These are phyloP conservation scores for Orycteropus afer DNA, from an alignment of 2,113 vertebrate genomes.

Conservation along the genomic window DNA sequence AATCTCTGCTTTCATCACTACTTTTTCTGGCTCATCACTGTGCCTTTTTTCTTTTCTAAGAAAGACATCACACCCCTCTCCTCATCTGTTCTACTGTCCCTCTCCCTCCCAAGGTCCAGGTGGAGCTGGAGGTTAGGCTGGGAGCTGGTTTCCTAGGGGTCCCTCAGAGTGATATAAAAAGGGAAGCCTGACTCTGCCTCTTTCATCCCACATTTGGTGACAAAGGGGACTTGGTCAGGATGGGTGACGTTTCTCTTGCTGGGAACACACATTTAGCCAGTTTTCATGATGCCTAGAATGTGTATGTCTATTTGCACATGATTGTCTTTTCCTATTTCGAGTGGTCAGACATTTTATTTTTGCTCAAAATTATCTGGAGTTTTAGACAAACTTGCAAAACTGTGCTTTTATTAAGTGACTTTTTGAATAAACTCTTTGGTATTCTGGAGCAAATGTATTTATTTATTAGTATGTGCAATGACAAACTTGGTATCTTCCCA, in stretches of 20 bases:
- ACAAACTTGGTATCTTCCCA: slow-evolving; percentile 87
- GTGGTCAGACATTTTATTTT: slow-evolving; percentile 86
- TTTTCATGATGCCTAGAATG: slow-evolving; percentile 84
- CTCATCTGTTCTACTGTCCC: not conserved
- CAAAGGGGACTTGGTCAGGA: slow-evolving; percentile 62
- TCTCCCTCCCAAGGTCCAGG: slow-evolving; percentile 37
- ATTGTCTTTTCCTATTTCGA: slow-evolving; percentile 82
- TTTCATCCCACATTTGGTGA: slow-evolving; percentile 8
- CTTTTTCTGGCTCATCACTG: slow-evolving; percentile 78
- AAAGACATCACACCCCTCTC: slow-evolving; percentile 30
- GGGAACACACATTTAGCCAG: slow-evolving; percentile 83
- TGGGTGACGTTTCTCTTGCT: slow-evolving; percentile 35
- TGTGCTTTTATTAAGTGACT: slow-evolving; percentile 89
- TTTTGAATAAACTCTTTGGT: slow-evolving; percentile 87
- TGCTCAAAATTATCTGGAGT: slow-evolving; percentile 83
- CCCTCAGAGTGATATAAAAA: not conserved
- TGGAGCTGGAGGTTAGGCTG: slow-evolving; percentile 51
- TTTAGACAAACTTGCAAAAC: slow-evolving; percentile 89
- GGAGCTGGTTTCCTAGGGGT: not conserved
- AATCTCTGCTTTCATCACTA: slow-evolving; percentile 36
- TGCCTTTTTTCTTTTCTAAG: slow-evolving; percentile 79
- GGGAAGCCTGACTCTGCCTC: slow-evolving; percentile 27
- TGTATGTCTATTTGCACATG: slow-evolving; percentile 88
- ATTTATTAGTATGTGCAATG: slow-evolving; percentile 85
- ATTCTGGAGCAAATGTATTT: slow-evolving; percentile 86